Base-by-base conservation (phyloP, 1,140 invertebrate species). In the Lethocerus indicus region DNA sequence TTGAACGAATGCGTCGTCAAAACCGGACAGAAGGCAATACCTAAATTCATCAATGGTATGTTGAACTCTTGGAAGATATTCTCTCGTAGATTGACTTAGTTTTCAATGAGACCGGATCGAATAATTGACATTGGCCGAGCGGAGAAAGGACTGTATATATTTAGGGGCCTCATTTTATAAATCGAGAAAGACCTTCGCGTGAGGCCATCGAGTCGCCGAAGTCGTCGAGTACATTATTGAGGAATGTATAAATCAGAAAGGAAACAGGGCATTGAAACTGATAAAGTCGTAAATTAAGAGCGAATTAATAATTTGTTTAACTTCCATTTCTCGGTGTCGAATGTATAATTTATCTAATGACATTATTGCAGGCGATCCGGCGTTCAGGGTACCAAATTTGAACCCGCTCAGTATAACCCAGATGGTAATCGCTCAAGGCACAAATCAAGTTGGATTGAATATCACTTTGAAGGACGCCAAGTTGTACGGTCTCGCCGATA, bases 311-410 rank as follows among this genome's bases (percentile, higher is more conserved):
- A n/a, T n/a, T n/a, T n/a, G n/a, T n/a, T n/a, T n/a, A n/a, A n/a
- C n/a, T n/a, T n/a, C n/a, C n/a, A n/a, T n/a, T n/a, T n/a, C n/a
- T n/a, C n/a, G n/a, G n/a, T n/a, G n/a, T n/a, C n/a, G n/a, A n/a
- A n/a, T n/a, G n/a, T n/a, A n/a, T n/a, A n/a, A n/a, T n/a, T n/a
- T n/a, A n/a, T n/a, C n/a, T n/a, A n/a, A n/a, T 36, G 16, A 25
- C 25, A 29, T 26, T 43, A 47, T 28, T 41, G 5, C 40, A 59
- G 58, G 58, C 24, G 58, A 60, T 20, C 52, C 57, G 1, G 58
- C 57, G 35, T 61, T 57, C 39, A 53, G 52, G 27, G 57, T 61
- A 32, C 60, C 60, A 2, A 53, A 52, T 4, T 48, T 61, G 16
- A 56, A 61, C 21, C 60, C 60, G 7, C 50, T 61, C 16, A 39